These are phyloP conservation scores for Poeciliopsis retropinna DNA, from an alignment of 2,113 vertebrate species.

Conservation along the genomic window DNA sequence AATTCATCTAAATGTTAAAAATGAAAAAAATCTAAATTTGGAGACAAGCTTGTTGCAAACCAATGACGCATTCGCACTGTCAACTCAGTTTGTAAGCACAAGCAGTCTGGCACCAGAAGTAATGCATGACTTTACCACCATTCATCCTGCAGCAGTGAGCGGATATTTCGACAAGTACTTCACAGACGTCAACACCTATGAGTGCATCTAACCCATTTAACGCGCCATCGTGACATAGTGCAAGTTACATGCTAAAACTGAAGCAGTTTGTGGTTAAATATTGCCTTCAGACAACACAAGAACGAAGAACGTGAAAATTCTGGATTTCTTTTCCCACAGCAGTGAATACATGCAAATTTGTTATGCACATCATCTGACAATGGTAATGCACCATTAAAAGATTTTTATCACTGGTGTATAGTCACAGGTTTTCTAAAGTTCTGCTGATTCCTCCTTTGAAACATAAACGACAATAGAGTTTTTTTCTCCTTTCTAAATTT, in stretches of 20 bases:
- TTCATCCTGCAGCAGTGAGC: slow-evolving; percentile 46
- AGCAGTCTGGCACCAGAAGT: slow-evolving; percentile 27
- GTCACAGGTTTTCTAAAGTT: background rate
- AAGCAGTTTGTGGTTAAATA: background rate
- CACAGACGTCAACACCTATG: slow-evolving; percentile 56
- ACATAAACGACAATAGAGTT: background rate
- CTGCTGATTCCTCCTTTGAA: background rate
- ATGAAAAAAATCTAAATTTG: background rate
- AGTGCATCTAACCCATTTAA: slow-evolving; percentile 45
- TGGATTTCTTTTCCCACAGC: no score
- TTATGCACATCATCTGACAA: background rate
- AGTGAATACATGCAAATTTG: background rate
- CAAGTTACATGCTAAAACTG: slow-evolving; percentile 7
- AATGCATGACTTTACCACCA: slow-evolving; percentile 49
- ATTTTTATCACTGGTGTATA: background rate
- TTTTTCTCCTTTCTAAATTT: background rate
- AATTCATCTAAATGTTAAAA: slow-evolving; percentile 6
- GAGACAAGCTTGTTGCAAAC: slow-evolving; percentile 10
- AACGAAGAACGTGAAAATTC: background rate
- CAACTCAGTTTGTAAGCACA: slow-evolving; percentile 27
- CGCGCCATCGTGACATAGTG: slow-evolving; percentile 17
- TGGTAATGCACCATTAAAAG: no score
- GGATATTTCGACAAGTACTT: slow-evolving; percentile 51
- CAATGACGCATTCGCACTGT: slow-evolving; percentile 30
- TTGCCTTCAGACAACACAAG: background rate